Conservation (phyloP, 2,113 vertebrate genomes). For the Trematocara marginatum region DNA sequence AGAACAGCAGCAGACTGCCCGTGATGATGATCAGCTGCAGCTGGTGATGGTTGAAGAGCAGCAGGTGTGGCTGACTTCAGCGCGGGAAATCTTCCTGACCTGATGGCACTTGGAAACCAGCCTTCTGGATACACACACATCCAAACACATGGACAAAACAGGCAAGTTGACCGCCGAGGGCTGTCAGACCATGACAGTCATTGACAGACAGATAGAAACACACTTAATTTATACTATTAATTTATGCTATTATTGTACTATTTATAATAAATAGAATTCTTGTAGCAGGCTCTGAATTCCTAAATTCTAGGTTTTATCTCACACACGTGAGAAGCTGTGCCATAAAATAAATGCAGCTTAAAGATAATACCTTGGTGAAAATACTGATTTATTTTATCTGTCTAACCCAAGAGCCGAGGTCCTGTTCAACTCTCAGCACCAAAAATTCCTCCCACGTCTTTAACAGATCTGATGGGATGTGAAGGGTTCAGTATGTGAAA, state of each 20-base stretch:
- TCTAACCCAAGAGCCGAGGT: fast-evolving
- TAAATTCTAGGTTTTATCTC: background rate
- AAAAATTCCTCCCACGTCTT: background rate
- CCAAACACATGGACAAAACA: background rate
- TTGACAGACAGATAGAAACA: background rate
- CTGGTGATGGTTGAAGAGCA: background rate
- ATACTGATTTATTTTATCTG: background rate
- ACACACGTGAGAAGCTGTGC: background rate
- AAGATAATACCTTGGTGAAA: background rate
- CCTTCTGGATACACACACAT: background rate
- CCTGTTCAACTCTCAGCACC: background rate
- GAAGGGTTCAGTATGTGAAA: background rate
- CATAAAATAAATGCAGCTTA: background rate
- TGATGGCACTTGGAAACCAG: background rate
- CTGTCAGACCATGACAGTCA: background rate
- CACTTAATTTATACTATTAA: background rate
- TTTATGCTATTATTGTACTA: background rate
- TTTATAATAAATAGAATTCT: background rate
- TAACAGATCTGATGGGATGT: background rate
- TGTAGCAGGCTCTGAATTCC: background rate
- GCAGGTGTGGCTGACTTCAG: background rate
- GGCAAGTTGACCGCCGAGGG: fast-evolving
- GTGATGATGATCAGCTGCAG: background rate
- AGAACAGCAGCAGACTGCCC: fast-evolving
- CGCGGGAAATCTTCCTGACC: background rate